Conservation (phyloP, 2,888 invertebrate genomes). For the Choristoneura rosaceana region DNA sequence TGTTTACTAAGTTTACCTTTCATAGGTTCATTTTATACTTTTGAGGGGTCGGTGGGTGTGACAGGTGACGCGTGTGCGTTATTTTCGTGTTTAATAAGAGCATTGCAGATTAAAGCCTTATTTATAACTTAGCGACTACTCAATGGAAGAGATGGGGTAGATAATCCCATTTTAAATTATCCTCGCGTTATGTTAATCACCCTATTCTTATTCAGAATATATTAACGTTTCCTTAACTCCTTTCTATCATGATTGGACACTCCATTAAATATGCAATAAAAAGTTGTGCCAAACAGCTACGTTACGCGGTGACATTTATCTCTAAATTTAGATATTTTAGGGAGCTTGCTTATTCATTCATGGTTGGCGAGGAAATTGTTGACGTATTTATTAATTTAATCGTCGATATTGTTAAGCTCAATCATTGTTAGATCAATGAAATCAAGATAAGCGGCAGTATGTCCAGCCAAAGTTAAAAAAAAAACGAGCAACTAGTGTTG, state of each 20-base stretch:
- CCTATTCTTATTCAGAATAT: background rate
- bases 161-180: background rate
- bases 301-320: background rate
- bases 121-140: too few relatives aligned
- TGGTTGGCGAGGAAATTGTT: background rate
- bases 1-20: too few relatives aligned
- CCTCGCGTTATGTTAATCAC: background rate
- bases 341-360: constrained; percentile 19
- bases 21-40: too few relatives aligned
- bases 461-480: too few relatives aligned
- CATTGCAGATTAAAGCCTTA: too few relatives aligned
- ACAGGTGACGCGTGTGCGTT: too few relatives aligned
- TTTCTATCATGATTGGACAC: background rate
- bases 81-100: too few relatives aligned
- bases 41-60: too few relatives aligned
- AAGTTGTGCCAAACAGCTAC: background rate
- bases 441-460: too few relatives aligned
- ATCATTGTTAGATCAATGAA: too few relatives aligned
- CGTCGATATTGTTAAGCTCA: too few relatives aligned
- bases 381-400: background rate
- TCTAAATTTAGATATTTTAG: constrained; percentile 24
- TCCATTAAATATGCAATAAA: constrained; percentile 29
- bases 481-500: too few relatives aligned
- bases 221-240: background rate
- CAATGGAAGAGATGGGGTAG: background rate